Evolutionary conservation across 2,888 invertebrate genomes (phyloP), one percentile per base, ranked within the genome.

Genomic region (Andrena hattorfiana): DNA sequence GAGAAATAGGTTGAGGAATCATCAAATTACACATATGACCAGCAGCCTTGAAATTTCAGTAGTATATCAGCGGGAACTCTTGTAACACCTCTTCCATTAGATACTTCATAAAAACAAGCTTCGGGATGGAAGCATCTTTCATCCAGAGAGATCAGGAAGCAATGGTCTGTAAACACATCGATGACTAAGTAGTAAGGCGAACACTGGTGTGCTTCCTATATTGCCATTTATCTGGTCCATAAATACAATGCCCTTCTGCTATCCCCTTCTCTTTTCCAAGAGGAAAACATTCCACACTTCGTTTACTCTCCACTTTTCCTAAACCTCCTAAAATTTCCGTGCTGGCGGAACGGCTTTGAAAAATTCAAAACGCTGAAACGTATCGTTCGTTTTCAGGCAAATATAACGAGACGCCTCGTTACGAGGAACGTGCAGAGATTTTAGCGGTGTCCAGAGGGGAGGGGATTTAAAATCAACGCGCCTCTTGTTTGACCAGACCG

Each of bases 11-110:
- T 42, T 1, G 13, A 42, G 42, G 3, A 42, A 42, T 42, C 13
- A 13, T 70, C 23, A 54, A 67, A 42, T 70, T 32, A 54, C 42
- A 80, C 64, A 67, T 76, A 59, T 59, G 23, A 63, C 20, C 23
- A 48, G 30, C 23, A 23, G 48, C 48, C 28, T 69, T 68, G 75
- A 42, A 6, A 35, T 30, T 63, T 54, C 51, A 42, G 28, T 35
- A 35, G 30, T 35, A 49, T 48, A 49, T 70, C 60, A n/a, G 20
- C 4, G n/a, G 35, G 13, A 23, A 23, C 20, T 51, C 62, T 8
- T 30, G 62, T 16, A 71, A 60, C 28, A 49, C 8, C 23, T 16
- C 49, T 63, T 62, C 49, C 30, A 51, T 10, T 16, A 23, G 23
- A 16, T 32, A 48, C 16, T 23, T n/a, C 16, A 63, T 16, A 63